Base-by-base conservation (phyloP, 1,140 invertebrate genomes). In the Rhagoletis zephyria region DNA sequence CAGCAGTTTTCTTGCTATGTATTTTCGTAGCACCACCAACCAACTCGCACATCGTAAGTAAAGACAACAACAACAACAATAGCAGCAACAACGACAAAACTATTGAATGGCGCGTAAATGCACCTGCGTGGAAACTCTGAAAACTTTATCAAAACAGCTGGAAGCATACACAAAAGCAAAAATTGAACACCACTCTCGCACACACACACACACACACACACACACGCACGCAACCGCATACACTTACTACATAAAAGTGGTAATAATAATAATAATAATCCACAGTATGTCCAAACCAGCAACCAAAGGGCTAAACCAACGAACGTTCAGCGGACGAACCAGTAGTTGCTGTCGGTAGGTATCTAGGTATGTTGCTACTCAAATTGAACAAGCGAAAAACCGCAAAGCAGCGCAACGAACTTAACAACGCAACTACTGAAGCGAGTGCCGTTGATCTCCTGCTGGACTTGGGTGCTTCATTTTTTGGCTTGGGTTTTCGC, bases 101-200 rank as follows among this genome's bases (percentile, higher is more conserved):
- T 5, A 56, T 56, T 56, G 51, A 81, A 81, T 81, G 74, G 74
- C 74, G 74, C 74, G 45, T 81, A 81, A 81, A 56, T 81, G 74
- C 74, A 81, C 48, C 74, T 81, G 48, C 48, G 74, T 81, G 74
- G 74, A 81, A 81, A 81, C 48, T 81, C 14, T 81, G 40, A 30
- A 56, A 81, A 56, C 74, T 81, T 81, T 19, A 81, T 81, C 74
- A 81, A 81, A 81, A 81, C 74, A 59, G n/a, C 74, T 81, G 74
- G n/a, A 48, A 77, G 7, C n/a, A 56, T 6, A 81, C 74, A 51
- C 4, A 67, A 67, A 56, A 19, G n/a, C 19, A n/a, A 81, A 51
- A 59, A 51, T 30, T 3, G 7, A 30, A 81, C 48, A 81, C 45
- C 45, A 56, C n/a, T n/a, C n/a, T n/a, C n/a, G n/a, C n/a, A n/a